phyloP scores from a whole-genome alignment of 2,888 invertebrate genomes.

The Timema cristinae region DNA sequence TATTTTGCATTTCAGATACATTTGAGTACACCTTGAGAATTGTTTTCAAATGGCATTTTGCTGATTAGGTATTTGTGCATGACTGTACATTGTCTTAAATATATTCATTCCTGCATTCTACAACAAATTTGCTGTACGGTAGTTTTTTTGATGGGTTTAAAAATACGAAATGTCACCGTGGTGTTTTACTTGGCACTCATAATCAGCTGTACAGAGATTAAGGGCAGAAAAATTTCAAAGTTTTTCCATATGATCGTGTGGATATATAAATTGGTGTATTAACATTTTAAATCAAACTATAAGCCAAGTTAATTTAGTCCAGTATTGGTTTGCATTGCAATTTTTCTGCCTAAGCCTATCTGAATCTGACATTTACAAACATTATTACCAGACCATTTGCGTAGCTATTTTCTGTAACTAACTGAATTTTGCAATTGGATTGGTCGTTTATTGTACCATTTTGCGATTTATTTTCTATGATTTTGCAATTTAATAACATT shows the following conservation, averaged over 20 bases:
- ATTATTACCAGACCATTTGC: slow-evolving; percentile 23
- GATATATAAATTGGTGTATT: too few species aligned
- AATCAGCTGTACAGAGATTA: slow-evolving; percentile 16
- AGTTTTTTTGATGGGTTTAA: slow-evolving; percentile 29
- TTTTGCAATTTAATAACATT: slow-evolving; percentile 13
- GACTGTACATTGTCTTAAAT: background rate
- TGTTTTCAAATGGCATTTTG: too few species aligned
- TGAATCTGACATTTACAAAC: slow-evolving; percentile 10
- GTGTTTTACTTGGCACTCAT: slow-evolving; percentile 29
- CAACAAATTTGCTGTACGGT: slow-evolving; percentile 30
- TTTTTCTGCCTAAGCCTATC: background rate
- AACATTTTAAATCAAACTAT: too few species aligned
- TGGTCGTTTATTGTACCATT: slow-evolving; percentile 22
- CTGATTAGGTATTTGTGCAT: too few species aligned
- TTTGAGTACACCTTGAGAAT: too few species aligned
- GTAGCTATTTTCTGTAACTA: slow-evolving; percentile 26
- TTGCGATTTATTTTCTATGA: slow-evolving; percentile 20
- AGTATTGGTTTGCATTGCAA: background rate
- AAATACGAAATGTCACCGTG: slow-evolving; percentile 28
- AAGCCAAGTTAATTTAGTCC: too few species aligned
- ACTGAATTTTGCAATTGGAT: slow-evolving; percentile 25
- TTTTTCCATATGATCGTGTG: too few species aligned
- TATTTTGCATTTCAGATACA: too few species aligned
- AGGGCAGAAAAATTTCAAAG: slow-evolving; percentile 1
- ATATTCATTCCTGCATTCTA: slow-evolving; percentile 26